Evolutionary conservation across 2,113 vertebrate species (phyloP).

Genomic region (Tringa solitaria): DNA sequence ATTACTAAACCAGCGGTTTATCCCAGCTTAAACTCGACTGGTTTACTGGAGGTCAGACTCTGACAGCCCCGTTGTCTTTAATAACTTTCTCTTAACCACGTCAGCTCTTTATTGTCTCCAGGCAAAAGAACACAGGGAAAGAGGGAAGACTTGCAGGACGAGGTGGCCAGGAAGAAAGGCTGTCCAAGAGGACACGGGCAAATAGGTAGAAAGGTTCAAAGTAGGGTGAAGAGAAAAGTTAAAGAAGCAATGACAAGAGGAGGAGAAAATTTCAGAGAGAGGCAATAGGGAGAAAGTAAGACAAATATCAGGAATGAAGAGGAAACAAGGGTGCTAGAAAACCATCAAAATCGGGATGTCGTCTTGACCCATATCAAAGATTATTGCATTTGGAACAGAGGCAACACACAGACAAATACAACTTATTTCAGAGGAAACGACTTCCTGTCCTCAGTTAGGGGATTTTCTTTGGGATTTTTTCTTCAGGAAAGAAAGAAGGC

Average conservation of each 20-base stretch:
- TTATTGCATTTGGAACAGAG: background rate
- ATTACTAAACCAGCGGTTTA: background rate
- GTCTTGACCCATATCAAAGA: background rate
- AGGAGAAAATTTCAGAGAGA: background rate
- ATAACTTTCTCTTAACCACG: background rate
- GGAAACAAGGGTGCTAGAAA: background rate
- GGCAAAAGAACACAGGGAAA: background rate
- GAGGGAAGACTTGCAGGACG: background rate
- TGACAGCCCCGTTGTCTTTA: background rate
- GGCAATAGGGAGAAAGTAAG: background rate
- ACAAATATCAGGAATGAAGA: background rate
- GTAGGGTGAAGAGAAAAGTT: background rate
- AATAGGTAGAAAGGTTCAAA: background rate
- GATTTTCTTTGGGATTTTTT: background rate
- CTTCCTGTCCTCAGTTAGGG: background rate
- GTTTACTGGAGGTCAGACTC: slow-evolving; percentile 2
- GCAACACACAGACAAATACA: background rate
- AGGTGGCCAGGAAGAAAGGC: background rate
- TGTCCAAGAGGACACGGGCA: background rate
- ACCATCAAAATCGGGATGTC: background rate
- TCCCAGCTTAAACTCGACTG: slow-evolving; percentile 15
- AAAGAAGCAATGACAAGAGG: background rate
- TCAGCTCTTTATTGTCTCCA: background rate
- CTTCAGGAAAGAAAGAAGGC: background rate
- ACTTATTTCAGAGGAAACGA: background rate